Evolutionary conservation across 2,113 vertebrate species (phyloP), one percentile per base, ranked within the genome.

Genomic region (Leptobrachium ailaonicum): DNA sequence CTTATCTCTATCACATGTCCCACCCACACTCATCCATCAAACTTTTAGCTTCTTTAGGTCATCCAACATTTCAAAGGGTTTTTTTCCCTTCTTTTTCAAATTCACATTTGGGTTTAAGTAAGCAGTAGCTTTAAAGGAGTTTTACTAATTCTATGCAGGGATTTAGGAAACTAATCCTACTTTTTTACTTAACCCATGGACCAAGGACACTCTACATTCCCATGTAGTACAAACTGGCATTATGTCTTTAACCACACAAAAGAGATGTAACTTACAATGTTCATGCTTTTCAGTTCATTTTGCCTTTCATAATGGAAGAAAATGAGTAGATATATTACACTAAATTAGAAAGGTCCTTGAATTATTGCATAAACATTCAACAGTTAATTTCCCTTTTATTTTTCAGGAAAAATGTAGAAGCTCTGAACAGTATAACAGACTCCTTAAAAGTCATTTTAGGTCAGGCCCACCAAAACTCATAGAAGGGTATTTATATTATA

Each of bases 91-190:
- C 50, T 66, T 53, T 74, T 74, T 81, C 41, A 60, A 75, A 69
- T 81, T 81, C 72, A 69, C 79, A 75, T 74, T 72, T 69, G 58
- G 71, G 69, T 73, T 80, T 68, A 80, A 58, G 71, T 62, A 80
- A 67, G 71, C 63, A 80, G 10, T 74, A 58, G 62, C 71, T 60
- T 80, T 80, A 54, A 68, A 42, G 68, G 71, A 80, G 63, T 74
- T 67, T 41, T 58, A 11, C 53, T 69, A 81, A 75, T 75, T 75
- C 79, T 14, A 44, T 56, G 66, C 71, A 69, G 71, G 63, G 71
- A 67, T 81, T 80, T 67, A 79, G 60, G 71, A 79, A 73, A 56
- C 77, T 66, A 79, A 79, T 79, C 70, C 77, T 73, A 73, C 45
- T 54, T 66, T 79, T 79, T 66, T 73, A 73, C 62, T 56, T 43